These are phyloP conservation scores for Diorhabda sublineata DNA, from an alignment of 1,140 invertebrate genomes.

Conservation along the genomic window DNA sequence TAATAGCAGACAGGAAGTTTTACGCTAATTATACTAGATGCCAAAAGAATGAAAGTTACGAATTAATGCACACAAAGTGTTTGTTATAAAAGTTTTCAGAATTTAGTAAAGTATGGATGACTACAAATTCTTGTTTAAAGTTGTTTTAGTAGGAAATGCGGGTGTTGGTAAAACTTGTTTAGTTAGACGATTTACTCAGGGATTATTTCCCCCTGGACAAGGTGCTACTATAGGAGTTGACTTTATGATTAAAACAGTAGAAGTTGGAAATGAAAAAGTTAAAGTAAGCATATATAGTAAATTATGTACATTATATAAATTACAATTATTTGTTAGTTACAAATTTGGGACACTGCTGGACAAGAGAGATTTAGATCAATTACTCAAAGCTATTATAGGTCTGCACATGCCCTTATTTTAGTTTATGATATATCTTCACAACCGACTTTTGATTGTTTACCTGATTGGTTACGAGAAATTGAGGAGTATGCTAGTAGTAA, in stretches of 20 bases:
- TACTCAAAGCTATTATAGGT: constrained; percentile 96
- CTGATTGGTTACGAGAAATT: constrained; percentile 93
- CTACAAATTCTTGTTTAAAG: constrained; percentile 98
- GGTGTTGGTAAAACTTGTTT: constrained; percentile 94
- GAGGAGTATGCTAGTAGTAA: constrained; percentile 95
- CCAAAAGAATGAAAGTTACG: not conserved
- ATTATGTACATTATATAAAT: not conserved
- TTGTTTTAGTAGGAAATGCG: constrained; percentile 91
- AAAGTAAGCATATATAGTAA: constrained; percentile 65
- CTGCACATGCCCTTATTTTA: constrained; percentile 93
- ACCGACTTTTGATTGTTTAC: constrained; percentile 93
- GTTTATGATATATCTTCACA: constrained; percentile 98
- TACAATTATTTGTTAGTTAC: constrained; percentile 63
- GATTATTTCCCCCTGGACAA: constrained; percentile 92
- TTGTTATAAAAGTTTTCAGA: not conserved
- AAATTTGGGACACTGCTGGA: constrained; percentile 98
- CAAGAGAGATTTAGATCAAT: constrained; percentile 97
- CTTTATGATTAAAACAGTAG: constrained; percentile 99
- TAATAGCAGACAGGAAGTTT: constrained; percentile 4
- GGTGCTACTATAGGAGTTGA: constrained; percentile 99
- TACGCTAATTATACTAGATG: not conserved
- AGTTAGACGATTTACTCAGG: constrained; percentile 86
- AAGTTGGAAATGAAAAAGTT: constrained; percentile 97
- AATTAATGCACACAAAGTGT: not conserved
- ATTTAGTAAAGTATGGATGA: constrained; percentile 74